Evolutionary conservation across 2,113 vertebrate genomes (phyloP), one percentile per base, ranked within the genome.

Genomic region (Pseudolaguvia tuberculata): DNA sequence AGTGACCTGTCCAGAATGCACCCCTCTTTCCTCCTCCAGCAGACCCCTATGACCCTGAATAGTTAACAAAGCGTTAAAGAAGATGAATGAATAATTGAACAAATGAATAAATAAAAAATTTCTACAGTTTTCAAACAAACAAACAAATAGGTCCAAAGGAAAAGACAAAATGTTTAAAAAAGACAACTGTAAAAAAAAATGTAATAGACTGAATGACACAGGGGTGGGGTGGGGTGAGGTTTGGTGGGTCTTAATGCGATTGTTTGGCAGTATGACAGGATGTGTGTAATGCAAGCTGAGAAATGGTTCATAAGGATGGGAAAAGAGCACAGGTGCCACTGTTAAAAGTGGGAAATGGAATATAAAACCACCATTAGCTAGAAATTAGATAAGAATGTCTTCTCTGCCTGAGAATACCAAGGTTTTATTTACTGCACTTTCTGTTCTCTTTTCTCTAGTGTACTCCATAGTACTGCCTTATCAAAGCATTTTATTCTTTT

Each of bases 251-350:
- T 68, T 56, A 61, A 68, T 63, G 70, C 53, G 53, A 42, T 67
- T 68, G 57, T 73, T 77, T 56, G 27, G 18, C 52, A 73, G 61
- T 74, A 72, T 68, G 63, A 80, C 72, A 35, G 45, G 35, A 80
- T 68, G 63, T 14, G 53, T 51, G 52, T 2, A 59, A 71, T 71
- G 69, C 13, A 25, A 39, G 2, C n/a, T 52, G 65, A 31, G 47
- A 23, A 35, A 8, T 10, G 29, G 67, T 35, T 53, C 14, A 35
- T 17, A 48, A 35, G n/a, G 31, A n/a, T 68, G 70, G 39, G 3
- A 51, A 45, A n/a, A 70, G 42, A 63, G 62, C 76, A 65, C 56
- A 77, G 53, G 68, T 77, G 75, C 50, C 23, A 14, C 58, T 10
- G 75, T 31, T 72, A 21, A 70, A 71, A 77, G 39, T 56, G 51